phyloP scores from a whole-genome alignment of 2,888 invertebrate species.

The Tortrix viridana region DNA sequence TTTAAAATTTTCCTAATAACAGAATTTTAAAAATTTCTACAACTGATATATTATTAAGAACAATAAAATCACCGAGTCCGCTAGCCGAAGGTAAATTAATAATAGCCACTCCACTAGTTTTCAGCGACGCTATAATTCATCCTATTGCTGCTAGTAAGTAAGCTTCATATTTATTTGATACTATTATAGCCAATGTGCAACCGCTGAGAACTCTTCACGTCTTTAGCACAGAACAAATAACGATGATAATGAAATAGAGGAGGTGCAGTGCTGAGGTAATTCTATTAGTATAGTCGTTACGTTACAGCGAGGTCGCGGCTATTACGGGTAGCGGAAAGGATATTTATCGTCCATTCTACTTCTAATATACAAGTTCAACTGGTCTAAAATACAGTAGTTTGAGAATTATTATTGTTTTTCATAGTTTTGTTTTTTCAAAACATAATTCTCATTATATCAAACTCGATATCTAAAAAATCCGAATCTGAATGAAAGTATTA shows the following conservation, averaged over 20 bases:
- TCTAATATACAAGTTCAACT: too few relatives aligned
- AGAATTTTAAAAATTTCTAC: neutral
- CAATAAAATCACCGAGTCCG: slow-evolving; percentile 13
- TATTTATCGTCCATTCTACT: neutral
- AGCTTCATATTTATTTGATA: slow-evolving; percentile 16
- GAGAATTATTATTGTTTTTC: too few relatives aligned
- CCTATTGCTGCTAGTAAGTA: slow-evolving; percentile 9
- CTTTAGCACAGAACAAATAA: neutral
- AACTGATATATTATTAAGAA: slow-evolving; percentile 8
- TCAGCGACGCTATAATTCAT: slow-evolving; percentile 41
- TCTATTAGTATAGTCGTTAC: neutral
- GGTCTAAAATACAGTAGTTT: too few relatives aligned
- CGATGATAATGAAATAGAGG: slow-evolving; percentile 1
- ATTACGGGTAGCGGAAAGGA: neutral
- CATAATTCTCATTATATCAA: too few relatives aligned
- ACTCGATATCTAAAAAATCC: too few relatives aligned
- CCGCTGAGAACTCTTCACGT: neutral
- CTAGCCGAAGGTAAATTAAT: slow-evolving; percentile 7
- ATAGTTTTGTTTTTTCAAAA: too few relatives aligned
- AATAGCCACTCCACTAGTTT: slow-evolving; percentile 43
- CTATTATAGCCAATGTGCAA: slow-evolving; percentile 3
- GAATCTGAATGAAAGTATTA: too few relatives aligned
- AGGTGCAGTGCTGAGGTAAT: neutral
- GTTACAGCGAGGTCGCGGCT: neutral
- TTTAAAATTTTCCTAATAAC: neutral